Evolutionary conservation across 1,140 invertebrate species (phyloP).

Genomic region (Meloidogyne floridensis): DNA sequence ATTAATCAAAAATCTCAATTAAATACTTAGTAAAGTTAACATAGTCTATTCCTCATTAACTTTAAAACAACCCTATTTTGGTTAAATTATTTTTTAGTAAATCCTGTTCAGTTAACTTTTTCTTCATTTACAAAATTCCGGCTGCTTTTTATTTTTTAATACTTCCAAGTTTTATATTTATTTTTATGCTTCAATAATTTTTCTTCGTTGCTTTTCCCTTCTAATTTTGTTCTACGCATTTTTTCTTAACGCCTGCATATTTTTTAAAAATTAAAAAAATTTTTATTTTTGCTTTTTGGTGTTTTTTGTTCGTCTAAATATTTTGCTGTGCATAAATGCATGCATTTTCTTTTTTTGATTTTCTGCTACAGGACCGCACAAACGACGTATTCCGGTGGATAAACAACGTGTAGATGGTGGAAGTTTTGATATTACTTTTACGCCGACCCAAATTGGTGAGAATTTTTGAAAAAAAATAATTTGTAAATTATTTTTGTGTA

Average conservation of each 20-base stretch:
- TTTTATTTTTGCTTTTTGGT: constrained; percentile 5
- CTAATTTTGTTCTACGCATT: neutral
- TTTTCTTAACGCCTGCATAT: neutral
- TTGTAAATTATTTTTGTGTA: constrained; percentile 24
- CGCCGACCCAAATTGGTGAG: constrained; percentile 28
- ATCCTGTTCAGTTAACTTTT: too few species aligned
- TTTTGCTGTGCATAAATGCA: neutral
- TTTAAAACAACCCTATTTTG: too few species aligned
- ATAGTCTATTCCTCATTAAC: too few species aligned
- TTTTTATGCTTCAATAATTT: constrained; percentile 6
- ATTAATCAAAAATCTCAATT: too few species aligned
- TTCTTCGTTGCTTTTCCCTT: neutral
- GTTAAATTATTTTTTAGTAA: too few species aligned
- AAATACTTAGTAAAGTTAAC: too few species aligned
- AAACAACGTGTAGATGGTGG: constrained; percentile 17
- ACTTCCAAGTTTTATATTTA: neutral
- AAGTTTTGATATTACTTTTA: constrained; percentile 43
- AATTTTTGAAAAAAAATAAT: constrained; percentile 55
- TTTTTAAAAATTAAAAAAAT: neutral
- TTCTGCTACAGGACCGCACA: constrained; percentile 29
- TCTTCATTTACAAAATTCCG: neutral
- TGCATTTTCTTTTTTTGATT: constrained; percentile 33
- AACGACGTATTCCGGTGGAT: constrained; percentile 27
- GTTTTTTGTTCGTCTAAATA: neutral
- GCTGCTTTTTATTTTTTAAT: neutral